Percentiles rank a stretch among this genome's conserved stretches.
phyloP scores from a whole-genome alignment of 2,888 invertebrate species.

The Chloromyia formosa region DNA sequence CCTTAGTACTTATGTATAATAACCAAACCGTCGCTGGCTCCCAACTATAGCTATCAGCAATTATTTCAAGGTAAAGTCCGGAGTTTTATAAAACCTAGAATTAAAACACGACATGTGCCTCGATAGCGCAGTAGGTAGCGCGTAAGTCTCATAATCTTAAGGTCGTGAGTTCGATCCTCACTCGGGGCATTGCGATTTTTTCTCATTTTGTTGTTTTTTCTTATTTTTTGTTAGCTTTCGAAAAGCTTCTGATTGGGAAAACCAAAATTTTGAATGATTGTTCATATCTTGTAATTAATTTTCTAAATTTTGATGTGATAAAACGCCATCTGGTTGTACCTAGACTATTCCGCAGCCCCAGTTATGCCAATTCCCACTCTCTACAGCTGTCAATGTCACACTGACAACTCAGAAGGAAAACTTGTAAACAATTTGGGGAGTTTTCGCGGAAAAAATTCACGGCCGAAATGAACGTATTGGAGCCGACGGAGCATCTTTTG shows the following conservation, averaged over 20 bases:
- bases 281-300: background rate
- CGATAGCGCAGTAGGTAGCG: conserved; percentile 62
- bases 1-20: too few species aligned
- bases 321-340: background rate
- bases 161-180: conserved; percentile 64
- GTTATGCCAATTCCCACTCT: conserved; percentile 18
- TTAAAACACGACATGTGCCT: too few species aligned
- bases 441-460: background rate
- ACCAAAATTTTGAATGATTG: background rate
- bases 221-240: background rate
- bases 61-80: too few species aligned
- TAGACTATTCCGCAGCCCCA: background rate
- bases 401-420: background rate
- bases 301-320: background rate
- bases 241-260: too few species aligned
- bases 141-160: conserved; percentile 63
- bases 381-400: background rate
- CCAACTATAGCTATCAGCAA: too few species aligned
- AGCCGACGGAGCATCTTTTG: conserved; percentile 60
- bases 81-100: too few species aligned
- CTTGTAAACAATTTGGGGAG: conserved; percentile 30
- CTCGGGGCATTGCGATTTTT: conserved; percentile 56
- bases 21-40: too few species aligned
- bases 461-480: conserved; percentile 57
- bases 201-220: background rate